Conservation (phyloP, 2,888 invertebrate species). For the Megaustenia siamemsis region DNA sequence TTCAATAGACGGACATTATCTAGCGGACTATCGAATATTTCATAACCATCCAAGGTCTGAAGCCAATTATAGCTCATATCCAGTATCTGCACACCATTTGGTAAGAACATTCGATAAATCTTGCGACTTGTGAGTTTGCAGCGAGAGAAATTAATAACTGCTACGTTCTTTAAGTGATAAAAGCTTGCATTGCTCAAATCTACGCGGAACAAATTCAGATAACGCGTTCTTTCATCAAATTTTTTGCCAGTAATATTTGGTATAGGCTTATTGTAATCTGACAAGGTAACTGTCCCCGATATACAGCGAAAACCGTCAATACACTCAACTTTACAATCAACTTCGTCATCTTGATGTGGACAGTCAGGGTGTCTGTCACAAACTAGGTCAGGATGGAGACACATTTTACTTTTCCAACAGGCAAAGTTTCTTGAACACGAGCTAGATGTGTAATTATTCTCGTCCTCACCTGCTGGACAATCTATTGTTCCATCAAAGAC, state of each 20-base stretch:
- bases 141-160: too few species aligned
- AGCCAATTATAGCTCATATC: too few species aligned
- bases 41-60: too few species aligned
- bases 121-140: too few species aligned
- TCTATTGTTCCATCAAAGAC: background rate
- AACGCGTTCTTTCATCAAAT: background rate
- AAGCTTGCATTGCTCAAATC: background rate
- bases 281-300: background rate
- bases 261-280: background rate
- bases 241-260: background rate
- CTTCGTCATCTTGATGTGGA: slow-evolving; percentile 29
- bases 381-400: slow-evolving; percentile 34
- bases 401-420: background rate
- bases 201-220: background rate
- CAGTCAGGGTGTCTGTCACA: slow-evolving; percentile 36
- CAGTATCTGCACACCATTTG: too few species aligned
- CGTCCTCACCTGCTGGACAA: slow-evolving; percentile 6
- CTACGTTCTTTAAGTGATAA: too few species aligned
- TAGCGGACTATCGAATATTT: too few species aligned
- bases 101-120: too few species aligned
- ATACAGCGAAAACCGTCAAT: slow-evolving; percentile 18
- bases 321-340: slow-evolving; percentile 8
- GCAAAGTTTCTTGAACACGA: background rate
- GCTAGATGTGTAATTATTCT: background rate
- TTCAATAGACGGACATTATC: too few species aligned